Percentiles rank a stretch among this genome's conserved stretches.
These are phyloP conservation scores for Takifugu flavidus DNA, from an alignment of 2,113 vertebrate genomes.

Conservation along the genomic window DNA sequence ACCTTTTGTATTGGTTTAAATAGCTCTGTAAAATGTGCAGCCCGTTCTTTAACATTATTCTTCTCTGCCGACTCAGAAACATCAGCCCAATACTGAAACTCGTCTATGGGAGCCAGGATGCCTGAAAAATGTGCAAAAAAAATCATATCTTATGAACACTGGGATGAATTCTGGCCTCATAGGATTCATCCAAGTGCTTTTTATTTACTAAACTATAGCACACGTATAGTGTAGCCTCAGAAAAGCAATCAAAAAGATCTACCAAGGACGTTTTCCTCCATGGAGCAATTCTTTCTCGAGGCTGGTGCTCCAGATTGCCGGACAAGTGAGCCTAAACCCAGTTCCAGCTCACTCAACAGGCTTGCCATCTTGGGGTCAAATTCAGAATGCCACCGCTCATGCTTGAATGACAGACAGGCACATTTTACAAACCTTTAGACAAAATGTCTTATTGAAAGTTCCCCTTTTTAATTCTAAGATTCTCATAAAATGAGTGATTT, in stretches of 20 bases:
- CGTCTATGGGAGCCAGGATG: slow-evolving; percentile 88
- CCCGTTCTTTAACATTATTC: slow-evolving; percentile 80
- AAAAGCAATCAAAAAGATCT: neutral
- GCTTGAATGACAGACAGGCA: slow-evolving; percentile 63
- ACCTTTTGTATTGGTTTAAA: slow-evolving; percentile 89
- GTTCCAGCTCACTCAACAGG: slow-evolving; percentile 89
- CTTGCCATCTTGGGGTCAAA: slow-evolving; percentile 93
- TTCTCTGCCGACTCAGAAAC: slow-evolving; percentile 79
- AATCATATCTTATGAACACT: neutral
- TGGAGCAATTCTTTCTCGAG: slow-evolving; percentile 63
- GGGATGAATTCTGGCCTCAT: too few species aligned
- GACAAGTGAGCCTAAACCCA: slow-evolving; percentile 84
- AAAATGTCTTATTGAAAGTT: neutral
- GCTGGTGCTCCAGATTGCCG: slow-evolving; percentile 77
- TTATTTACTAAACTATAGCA: too few species aligned
- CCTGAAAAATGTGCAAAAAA: slow-evolving; percentile 63
- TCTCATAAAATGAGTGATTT: neutral
- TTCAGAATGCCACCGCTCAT: slow-evolving; percentile 87
- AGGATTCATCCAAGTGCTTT: too few species aligned
- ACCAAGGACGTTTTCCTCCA: slow-evolving; percentile 85
- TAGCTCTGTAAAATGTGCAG: slow-evolving; percentile 80
- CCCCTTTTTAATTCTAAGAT: neutral
- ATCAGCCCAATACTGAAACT: slow-evolving; percentile 92
- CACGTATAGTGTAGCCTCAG: neutral
- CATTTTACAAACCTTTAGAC: neutral